Conservation (phyloP, 2,113 vertebrate species). For the Epinephelus lanceolatus region DNA sequence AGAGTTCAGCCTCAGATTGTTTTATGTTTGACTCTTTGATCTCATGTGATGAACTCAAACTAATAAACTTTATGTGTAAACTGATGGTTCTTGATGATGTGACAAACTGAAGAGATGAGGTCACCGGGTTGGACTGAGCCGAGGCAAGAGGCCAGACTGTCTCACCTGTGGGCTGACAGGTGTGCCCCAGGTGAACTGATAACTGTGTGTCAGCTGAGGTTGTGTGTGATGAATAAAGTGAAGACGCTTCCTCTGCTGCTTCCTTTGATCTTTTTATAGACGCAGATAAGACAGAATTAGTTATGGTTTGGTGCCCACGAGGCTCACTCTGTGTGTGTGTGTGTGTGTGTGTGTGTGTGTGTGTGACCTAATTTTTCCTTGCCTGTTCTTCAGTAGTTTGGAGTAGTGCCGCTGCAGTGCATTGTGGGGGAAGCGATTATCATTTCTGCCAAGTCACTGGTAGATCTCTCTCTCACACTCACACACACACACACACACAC, state of each 20-base stretch:
- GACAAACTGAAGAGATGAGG: no score
- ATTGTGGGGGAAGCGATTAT: conserved; percentile 68
- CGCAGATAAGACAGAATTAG: conserved; percentile 77
- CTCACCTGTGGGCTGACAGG: no score
- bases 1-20: no score
- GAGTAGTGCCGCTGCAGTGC: conserved; percentile 49
- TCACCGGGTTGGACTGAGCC: no score
- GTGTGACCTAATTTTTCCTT: conserved; percentile 73
- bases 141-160: no score
- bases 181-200: no score
- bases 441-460: conserved; percentile 78
- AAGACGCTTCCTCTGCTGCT: conserved; percentile 9
- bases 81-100: no score
- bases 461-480: conserved; percentile 36
- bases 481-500: background rate
- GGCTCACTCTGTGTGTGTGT: conserved; percentile 22
- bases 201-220: background rate
- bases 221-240: background rate
- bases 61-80: no score
- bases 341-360: conserved; percentile 30
- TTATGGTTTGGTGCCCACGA: conserved; percentile 60
- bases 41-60: no score
- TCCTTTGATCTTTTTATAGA: conserved; percentile 80
- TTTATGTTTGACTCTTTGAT: no score
- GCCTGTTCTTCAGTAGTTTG: conserved; percentile 37